A percentile compares a stretch with the other conserved stretches of the same genome.
These are phyloP conservation scores for Anarhynchus alexandrinus DNA, from an alignment of 2,113 vertebrate genomes.

Conservation along the genomic window DNA sequence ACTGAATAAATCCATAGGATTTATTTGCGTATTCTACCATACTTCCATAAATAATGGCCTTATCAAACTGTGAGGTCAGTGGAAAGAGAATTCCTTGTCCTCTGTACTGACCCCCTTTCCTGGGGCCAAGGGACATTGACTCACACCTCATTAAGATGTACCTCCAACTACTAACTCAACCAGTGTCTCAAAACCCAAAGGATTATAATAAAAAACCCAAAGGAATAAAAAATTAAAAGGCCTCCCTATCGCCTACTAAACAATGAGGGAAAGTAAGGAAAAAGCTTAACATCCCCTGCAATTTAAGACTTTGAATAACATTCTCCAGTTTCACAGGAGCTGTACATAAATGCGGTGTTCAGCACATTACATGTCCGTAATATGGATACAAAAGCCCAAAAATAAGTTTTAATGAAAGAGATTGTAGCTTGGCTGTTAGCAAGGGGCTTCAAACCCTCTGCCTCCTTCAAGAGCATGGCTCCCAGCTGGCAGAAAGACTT, in stretches of 20 bases:
- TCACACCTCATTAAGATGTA: not conserved
- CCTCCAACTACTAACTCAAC: not conserved
- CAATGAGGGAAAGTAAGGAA: not conserved
- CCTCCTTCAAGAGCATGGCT: not conserved
- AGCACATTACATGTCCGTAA: not conserved
- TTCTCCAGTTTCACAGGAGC: not conserved
- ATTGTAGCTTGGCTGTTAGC: not conserved
- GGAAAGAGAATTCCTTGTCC: not conserved
- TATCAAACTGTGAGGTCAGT: not conserved
- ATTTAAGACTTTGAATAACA: not conserved
- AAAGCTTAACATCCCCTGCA: not conserved
- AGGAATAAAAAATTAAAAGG: not conserved
- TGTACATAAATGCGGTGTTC: not conserved
- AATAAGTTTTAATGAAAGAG: not conserved
- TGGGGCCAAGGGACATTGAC: not conserved
- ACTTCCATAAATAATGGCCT: not conserved
- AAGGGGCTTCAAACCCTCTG: not conserved
- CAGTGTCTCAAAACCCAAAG: not conserved
- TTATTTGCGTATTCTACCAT: not conserved
- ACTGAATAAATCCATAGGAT: not conserved
- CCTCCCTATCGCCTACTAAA: not conserved
- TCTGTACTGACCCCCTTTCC: not conserved
- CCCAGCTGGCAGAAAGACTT: not conserved
- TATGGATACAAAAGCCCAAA: not conserved
- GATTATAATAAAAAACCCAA: not conserved